Base-by-base conservation (phyloP, 2,888 invertebrate species). In the Lasioglossum vierecki region DNA sequence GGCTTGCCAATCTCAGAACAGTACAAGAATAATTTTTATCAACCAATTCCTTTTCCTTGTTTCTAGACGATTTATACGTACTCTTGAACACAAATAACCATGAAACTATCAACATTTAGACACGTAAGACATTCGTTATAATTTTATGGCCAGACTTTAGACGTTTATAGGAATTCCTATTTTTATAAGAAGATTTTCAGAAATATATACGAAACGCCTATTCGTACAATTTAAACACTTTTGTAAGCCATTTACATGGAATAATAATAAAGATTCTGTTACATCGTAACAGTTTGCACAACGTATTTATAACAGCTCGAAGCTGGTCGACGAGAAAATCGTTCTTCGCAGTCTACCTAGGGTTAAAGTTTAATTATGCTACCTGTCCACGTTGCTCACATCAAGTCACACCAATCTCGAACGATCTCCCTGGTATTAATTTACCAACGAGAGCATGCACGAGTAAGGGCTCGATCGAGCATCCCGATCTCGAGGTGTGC, bases 361-460 rank as follows among this genome's bases (percentile, higher is more conserved):
- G 63, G 63, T 63, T 13, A 63, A 63, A 63, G 63, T 30, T 63
- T 63, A 63, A 63, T 63, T 63, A 63, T 63, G 63, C 63, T 63
- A 63, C 63, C 63, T 63, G 63, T 63, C 63, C 30, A 30, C 63
- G 63, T 30, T 30, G 63, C 13, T 63, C 63, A 1, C 63, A 63
- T 63, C 63, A 63, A 68, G 66, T 35, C 66, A 68, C 66, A 68
- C 66, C 66, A 68, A 35, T 68, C 35, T 39, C 66, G 35, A 35
- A 39, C 35, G 8, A 68, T 30, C 35, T 68, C 39, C 8, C 35
- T 22, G 35, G 35, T 68, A 68, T 68, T 68, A 68, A 68, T 68
- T 68, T 68, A 68, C 35, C 66, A 68, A 68, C 35, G 66, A 68
- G 35, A 30, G 63, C 63, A 30, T 63, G 63, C 63, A 63, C 63